A percentile compares a stretch with the other conserved stretches of the same genome.
These are phyloP conservation scores for Hemaris fuciformis DNA, from an alignment of 2,888 invertebrate genomes.

Conservation along the genomic window DNA sequence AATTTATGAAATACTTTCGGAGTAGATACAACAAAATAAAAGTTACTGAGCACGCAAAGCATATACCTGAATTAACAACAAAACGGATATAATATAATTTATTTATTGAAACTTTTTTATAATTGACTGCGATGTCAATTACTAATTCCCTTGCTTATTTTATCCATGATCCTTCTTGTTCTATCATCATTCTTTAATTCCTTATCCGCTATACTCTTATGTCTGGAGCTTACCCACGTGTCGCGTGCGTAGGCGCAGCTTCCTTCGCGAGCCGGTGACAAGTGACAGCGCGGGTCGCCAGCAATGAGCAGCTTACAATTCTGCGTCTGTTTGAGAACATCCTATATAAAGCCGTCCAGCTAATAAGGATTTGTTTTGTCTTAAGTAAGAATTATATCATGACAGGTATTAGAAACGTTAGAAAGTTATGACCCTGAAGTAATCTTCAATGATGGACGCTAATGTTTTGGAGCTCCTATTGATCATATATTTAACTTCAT, in stretches of 20 bases:
- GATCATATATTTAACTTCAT: too few relatives aligned
- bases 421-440: neutral
- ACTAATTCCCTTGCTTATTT: too few relatives aligned
- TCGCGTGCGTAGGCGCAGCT: conserved; percentile 47
- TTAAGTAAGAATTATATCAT: neutral
- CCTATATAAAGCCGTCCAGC: neutral
- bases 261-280: conserved; percentile 40
- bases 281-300: conserved; percentile 37
- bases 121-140: too few relatives aligned
- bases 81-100: too few relatives aligned
- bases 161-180: neutral
- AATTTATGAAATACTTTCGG: too few relatives aligned
- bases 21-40: too few relatives aligned
- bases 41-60: too few relatives aligned
- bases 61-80: too few relatives aligned
- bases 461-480: too few relatives aligned
- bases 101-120: too few relatives aligned
- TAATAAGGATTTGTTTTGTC: conserved; percentile 10
- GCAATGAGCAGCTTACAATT: conserved; percentile 4
- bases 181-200: neutral
- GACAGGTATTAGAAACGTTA: neutral
- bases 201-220: conserved; percentile 20
- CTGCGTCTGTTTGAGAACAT: neutral
- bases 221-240: conserved; percentile 19
- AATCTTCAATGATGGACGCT: neutral